phyloP scores from a whole-genome alignment of 2,113 vertebrate genomes.

The Pomatostomus ruficeps region DNA sequence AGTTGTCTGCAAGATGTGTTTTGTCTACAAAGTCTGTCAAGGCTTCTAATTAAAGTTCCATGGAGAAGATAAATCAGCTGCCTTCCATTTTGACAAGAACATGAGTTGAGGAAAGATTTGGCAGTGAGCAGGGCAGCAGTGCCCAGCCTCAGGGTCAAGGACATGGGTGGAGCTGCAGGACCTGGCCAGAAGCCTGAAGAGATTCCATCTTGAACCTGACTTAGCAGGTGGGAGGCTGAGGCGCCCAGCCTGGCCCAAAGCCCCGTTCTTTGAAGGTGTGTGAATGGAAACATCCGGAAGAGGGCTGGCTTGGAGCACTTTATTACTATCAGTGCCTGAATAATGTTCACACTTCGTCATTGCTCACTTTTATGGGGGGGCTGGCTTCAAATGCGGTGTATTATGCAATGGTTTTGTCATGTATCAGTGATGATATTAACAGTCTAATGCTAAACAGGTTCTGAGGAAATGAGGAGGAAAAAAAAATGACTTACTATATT shows the following conservation, averaged over 20 bases:
- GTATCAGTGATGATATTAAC: slow-evolving; percentile 84
- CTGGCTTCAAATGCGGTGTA: slow-evolving; percentile 77
- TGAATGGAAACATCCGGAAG: not conserved
- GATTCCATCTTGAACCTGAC: not conserved
- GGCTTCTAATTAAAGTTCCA: not conserved
- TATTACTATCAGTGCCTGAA: slow-evolving; percentile 80
- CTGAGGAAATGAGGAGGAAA: slow-evolving; percentile 80
- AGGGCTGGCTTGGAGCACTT: slow-evolving; percentile 71
- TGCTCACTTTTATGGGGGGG: slow-evolving; percentile 80
- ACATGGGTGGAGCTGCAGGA: fast-evolving
- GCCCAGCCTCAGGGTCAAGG: not conserved
- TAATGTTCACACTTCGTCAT: slow-evolving; percentile 83
- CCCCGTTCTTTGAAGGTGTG: not conserved
- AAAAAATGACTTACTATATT: slow-evolving; percentile 84
- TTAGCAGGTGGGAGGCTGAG: not conserved
- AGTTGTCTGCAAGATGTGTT: fast-evolving
- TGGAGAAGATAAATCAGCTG: not conserved
- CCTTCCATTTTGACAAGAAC: fast-evolving
- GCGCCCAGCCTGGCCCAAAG: fast-evolving
- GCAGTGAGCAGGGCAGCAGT: not conserved
- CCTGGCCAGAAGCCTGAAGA: not conserved
- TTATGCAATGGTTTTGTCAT: slow-evolving; percentile 86
- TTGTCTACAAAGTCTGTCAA: not conserved
- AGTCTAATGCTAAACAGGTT: slow-evolving; percentile 89
- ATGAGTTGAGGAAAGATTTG: not conserved